Evolutionary conservation across 2,113 vertebrate species (phyloP), one percentile per base, ranked within the genome.

Genomic region (Nematolebias whitei): DNA sequence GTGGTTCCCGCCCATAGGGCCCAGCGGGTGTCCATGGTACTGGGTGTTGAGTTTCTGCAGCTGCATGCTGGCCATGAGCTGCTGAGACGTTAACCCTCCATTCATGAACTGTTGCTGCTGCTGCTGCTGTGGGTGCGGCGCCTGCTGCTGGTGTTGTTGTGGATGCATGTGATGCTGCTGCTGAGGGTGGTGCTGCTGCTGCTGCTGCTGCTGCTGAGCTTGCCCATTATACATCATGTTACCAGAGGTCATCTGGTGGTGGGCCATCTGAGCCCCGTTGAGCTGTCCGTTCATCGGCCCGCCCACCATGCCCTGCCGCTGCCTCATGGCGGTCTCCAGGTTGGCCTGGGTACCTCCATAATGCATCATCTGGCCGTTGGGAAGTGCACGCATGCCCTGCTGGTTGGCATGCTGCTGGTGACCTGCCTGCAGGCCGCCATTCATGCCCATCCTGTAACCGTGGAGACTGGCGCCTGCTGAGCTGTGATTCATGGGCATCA

Each of bases 51-150:
- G 94, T 88, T 97, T 97, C 82, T 98, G 98, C 66, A 97, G 90
- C 77, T 99, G 97, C 93, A 96, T 95, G 88, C 93, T 95, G 12
- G 96, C 93, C 90, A 96, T 94, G 1, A 96, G 93, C 81, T 97
- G 95, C 79, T 95, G 95, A 12, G 93, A 91, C n/a, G 91, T 94
- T 11, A 95, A 84, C 0, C 93, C 93, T 38, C 93, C 94, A 4
- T 93, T 84, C 80, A 96, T 94, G 76, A 95, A 95, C 91, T 96
- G 96, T 61, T 91, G 91, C 5, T 92, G 93, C 5, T 90, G 92
- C 4, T 85, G 84, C 1, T 96, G 96, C 61, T 90, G 91, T 4
- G 91, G 92, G 6, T 89, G 91, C 4, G 84, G 82, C 1, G 87
- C 85, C 16, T 85, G 80, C 1, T 61, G 83, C 8, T 68, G 81